Evolutionary conservation across 2,888 invertebrate genomes (phyloP), one percentile per base, ranked within the genome.

Genomic region (Cylindroiulus punctatus): DNA sequence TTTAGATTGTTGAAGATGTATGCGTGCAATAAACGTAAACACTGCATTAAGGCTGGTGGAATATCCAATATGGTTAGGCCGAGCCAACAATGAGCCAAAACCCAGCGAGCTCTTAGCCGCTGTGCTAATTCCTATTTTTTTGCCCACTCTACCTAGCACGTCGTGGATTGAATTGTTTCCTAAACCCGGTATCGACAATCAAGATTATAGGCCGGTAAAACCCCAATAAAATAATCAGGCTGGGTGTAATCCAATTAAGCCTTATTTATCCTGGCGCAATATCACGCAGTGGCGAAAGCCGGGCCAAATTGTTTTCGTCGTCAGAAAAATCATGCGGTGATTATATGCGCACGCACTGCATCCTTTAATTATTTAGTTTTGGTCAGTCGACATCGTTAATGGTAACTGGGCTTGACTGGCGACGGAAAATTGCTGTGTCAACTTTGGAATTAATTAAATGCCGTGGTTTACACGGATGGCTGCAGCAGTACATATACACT

Each of bases 161-260:
- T 22, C 26, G n/a, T 65, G 65, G 65, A 65, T 65, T 26, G 65
- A 65, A 26, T 65, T 65, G 65, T 65, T 65, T 22, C 65, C 65
- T 65, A 65, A 65, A 26, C 26, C 65, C 26, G 26, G 65, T 22
- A 65, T 26, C 26, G 65, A 65, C 65, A 65, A 65, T 65, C 10
- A 12, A n/a, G 65, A 65, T 65, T 65, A 65, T n/a, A 65, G 65
- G 26, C 65, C 65, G 65, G 65, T 65, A 65, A 65, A 65, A 22
- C 65, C 65, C 65, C 65, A 65, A 65, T 65, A 65, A 65, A 65
- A 65, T 65, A 65, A 65, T 65, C 65, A 65, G n/a, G 65, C 65
- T 65, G 65, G 65, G 65, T 65, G 65, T 65, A 65, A 65, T 65
- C 65, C 65, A 65, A 65, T 65, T 65, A 65, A 65, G 65, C 12